Percentiles rank a stretch among this genome's conserved stretches.
These are phyloP conservation scores for Drosophila grimshawi DNA, from an alignment of 1,140 invertebrate species.

Conservation along the genomic window DNA sequence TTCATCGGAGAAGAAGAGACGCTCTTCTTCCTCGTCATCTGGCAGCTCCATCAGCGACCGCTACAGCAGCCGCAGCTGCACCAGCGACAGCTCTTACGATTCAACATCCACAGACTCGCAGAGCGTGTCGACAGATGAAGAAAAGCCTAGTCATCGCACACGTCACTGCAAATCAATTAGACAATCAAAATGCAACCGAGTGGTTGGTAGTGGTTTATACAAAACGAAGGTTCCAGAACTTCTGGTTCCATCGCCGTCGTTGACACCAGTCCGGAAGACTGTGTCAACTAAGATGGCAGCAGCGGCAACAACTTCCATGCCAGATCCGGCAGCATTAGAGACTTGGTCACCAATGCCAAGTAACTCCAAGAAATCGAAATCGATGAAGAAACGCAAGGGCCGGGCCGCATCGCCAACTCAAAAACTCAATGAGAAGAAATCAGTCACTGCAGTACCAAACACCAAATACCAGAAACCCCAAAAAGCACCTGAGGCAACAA, in stretches of 20 bases:
- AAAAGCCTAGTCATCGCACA: slow-evolving; percentile 4
- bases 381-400: neutral
- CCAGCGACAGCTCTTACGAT: neutral
- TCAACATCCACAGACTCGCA: slow-evolving; percentile 1
- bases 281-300: too few species aligned
- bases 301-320: neutral
- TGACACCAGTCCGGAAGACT: neutral
- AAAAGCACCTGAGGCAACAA: neutral
- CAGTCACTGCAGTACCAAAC: neutral
- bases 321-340: neutral
- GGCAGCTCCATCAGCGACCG: slow-evolving; percentile 1
- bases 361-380: neutral
- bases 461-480: neutral
- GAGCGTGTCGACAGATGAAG: slow-evolving; percentile 13
- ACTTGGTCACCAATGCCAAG: neutral
- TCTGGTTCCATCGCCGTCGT: neutral
- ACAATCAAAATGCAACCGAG: neutral
- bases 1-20: neutral
- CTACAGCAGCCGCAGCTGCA: slow-evolving; percentile 6
- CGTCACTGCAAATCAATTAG: neutral
- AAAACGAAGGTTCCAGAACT: too few species aligned
- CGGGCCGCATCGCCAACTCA: too few species aligned
- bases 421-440: neutral
- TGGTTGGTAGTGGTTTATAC: too few species aligned
- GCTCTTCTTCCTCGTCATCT: neutral